Evolutionary conservation across 2,797 vertebrate species (phyloP).

Genomic region (Trachops cirrhosus): DNA sequence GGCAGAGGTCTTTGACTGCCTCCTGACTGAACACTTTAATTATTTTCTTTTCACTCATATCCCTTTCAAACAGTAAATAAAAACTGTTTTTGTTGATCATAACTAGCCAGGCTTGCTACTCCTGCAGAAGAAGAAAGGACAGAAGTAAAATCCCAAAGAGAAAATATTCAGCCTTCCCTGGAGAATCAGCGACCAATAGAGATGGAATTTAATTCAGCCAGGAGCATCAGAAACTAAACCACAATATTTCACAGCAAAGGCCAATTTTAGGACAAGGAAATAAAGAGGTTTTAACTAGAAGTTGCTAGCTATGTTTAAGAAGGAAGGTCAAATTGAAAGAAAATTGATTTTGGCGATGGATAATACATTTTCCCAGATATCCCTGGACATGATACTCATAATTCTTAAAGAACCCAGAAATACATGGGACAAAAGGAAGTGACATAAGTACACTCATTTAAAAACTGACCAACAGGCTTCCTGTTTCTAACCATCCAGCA

Average conservation of each 20-base stretch:
- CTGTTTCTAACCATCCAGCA: background rate
- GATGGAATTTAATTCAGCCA: slow-evolving; percentile 22
- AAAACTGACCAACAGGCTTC: background rate
- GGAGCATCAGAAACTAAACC: slow-evolving; percentile 17
- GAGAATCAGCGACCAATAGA: background rate
- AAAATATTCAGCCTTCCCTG: background rate
- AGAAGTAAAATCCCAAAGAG: background rate
- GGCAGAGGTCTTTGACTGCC: background rate
- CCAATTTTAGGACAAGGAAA: slow-evolving; percentile 31
- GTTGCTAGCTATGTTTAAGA: slow-evolving; percentile 8
- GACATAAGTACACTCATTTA: background rate
- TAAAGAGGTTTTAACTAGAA: slow-evolving; percentile 19
- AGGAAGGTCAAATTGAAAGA: slow-evolving; percentile 18
- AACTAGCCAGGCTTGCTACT: background rate
- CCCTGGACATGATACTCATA: background rate
- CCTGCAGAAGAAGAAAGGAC: background rate
- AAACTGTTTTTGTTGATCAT: background rate
- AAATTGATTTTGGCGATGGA: slow-evolving; percentile 41
- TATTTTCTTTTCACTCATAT: background rate
- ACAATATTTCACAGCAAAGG: slow-evolving; percentile 34
- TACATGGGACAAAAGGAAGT: background rate
- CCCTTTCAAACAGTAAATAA: background rate
- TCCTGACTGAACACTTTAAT: background rate
- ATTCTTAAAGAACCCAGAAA: slow-evolving; percentile 4
- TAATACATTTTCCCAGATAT: slow-evolving; percentile 39